Evolutionary conservation across 2,888 invertebrate species (phyloP), one percentile per base, ranked within the genome.

Genomic region (Exocentrus adspersus): DNA sequence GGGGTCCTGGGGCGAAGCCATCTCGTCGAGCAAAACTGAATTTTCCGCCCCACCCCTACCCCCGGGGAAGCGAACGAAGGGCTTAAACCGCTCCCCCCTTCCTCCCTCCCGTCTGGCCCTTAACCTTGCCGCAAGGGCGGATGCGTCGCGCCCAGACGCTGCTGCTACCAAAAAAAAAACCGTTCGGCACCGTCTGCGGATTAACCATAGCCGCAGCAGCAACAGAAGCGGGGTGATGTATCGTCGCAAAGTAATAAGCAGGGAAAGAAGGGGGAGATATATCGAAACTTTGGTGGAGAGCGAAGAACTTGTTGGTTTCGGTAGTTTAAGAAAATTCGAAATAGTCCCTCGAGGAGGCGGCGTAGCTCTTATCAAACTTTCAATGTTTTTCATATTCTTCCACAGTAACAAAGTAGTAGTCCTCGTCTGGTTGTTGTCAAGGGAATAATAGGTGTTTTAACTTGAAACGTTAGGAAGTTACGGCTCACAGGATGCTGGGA

Each of bases 61-160:
- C 37, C 37, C 5, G 37, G n/a, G n/a, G n/a, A n/a, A n/a, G n/a
- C 37, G 24, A 7, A 7, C 24, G 24, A 37, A 37, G 12, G 37
- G 37, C 37, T 37, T 37, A 37, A 37, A 37, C 10, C 37, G 5
- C 24, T n/a, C n/a, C n/a, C n/a, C n/a, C n/a, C n/a, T n/a, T n/a
- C n/a, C n/a, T n/a, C n/a, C n/a, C n/a, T n/a, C 37, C n/a, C 37
- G 37, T 37, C 37, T 37, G 37, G 37, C 37, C 37, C 37, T 37
- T 37, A 37, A 37, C 37, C 37, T 37, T 37, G 37, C 37, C 14
- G 37, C n/a, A 37, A n/a, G 37, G n/a, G 12, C 37, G 12, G n/a
- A 5, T 14, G 12, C 5, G 37, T 37, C 37, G 12, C 37, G 12
- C 37, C 37, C 37, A 37, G 37, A 37, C 37, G 37, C n/a, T 14